Conservation (phyloP, 2,888 invertebrate species). For the Drosophila tanythrix region DNA sequence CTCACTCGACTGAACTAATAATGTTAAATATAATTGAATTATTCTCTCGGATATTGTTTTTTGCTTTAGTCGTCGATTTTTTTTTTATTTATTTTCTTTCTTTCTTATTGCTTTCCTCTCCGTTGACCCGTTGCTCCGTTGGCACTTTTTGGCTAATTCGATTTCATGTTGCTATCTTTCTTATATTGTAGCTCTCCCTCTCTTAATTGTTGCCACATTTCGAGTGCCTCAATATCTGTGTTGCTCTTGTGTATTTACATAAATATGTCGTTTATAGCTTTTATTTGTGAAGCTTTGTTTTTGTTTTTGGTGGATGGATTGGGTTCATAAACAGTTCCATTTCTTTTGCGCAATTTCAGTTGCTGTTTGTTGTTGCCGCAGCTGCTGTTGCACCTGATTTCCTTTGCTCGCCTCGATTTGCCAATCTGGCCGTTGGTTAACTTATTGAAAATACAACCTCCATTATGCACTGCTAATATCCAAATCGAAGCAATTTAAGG, state of each 20-base stretch:
- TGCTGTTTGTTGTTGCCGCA: conserved; percentile 2
- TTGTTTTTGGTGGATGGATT: conserved; percentile 66
- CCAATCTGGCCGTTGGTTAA: conserved; percentile 25
- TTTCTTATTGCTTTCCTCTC: conserved; percentile 12
- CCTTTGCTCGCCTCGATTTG: background rate
- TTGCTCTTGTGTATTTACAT: conserved; percentile 11
- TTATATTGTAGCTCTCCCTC: background rate
- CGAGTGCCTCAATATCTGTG: conserved; percentile 15
- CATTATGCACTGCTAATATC: conserved; percentile 51
- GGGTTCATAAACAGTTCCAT: conserved; percentile 57
- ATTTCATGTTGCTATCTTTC: conserved; percentile 14
- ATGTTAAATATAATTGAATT: conserved; percentile 29
- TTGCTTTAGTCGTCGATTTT: conserved; percentile 4
- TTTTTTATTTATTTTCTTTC: too few relatives aligned
- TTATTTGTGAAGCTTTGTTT: conserved; percentile 3
- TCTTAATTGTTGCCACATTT: conserved; percentile 14
- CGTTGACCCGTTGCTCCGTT: conserved; percentile 9
- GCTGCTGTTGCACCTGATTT: conserved; percentile 13
- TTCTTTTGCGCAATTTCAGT: conserved; percentile 10
- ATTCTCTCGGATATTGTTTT: conserved; percentile 8
- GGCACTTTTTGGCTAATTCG: conserved; percentile 28
- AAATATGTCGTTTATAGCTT: conserved; percentile 7
- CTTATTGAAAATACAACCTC: conserved; percentile 45
- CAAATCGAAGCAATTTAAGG: conserved; percentile 38
- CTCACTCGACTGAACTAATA: conserved; percentile 30